Conservation (phyloP, 1,140 invertebrate species). For the Neodiprion lecontei region DNA sequence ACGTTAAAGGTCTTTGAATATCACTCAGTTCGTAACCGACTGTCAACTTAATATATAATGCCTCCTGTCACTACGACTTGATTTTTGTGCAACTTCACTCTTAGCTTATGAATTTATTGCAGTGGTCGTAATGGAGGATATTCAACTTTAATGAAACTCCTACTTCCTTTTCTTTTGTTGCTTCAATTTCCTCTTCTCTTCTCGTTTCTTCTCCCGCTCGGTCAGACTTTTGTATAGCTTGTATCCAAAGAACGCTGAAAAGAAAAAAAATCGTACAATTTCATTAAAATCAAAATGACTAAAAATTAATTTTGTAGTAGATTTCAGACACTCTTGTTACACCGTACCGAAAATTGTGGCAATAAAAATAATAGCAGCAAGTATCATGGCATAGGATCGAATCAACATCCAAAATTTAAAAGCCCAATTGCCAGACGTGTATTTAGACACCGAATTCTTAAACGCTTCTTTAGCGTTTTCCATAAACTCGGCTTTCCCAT, state of each 20-base stretch:
- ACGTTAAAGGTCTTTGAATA: no score
- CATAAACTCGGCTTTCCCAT: conserved; percentile 51
- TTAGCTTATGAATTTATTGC: no score
- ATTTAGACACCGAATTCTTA: conserved; percentile 15
- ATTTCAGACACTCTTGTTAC: background rate
- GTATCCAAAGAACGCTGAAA: conserved; percentile 85
- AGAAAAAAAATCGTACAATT: conserved; percentile 41
- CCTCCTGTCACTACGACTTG: no score
- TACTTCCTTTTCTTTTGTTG: conserved; percentile 66
- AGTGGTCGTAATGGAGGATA: no score
- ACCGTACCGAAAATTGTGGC: conserved; percentile 25
- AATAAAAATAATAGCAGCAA: conserved; percentile 24
- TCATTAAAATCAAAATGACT: conserved; percentile 8
- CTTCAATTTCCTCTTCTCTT: conserved; percentile 71
- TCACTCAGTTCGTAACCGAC: no score
- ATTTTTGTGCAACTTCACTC: no score
- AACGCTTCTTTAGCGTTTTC: conserved; percentile 42
- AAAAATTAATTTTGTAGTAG: background rate
- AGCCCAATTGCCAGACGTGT: background rate
- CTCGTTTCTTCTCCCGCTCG: conserved; percentile 73
- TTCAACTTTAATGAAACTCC: background rate
- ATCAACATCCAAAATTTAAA: background rate
- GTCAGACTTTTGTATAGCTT: conserved; percentile 80
- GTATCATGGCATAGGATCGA: background rate
- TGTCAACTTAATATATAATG: no score